Evolutionary conservation across 2,113 vertebrate genomes (phyloP).

Genomic region (Pungitius pungitius): DNA sequence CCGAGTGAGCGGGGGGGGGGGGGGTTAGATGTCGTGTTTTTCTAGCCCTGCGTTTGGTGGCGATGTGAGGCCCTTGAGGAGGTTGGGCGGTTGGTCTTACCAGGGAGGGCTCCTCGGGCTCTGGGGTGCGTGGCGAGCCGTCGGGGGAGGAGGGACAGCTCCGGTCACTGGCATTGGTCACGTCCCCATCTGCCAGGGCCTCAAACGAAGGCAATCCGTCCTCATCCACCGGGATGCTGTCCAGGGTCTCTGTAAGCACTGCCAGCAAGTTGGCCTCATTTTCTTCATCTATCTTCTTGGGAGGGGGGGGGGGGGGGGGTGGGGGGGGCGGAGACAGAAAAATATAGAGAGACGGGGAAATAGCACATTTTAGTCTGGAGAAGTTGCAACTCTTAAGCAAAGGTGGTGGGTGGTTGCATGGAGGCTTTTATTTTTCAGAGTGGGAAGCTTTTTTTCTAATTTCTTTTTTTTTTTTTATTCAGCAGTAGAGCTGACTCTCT

Average conservation of each 20-base stretch:
- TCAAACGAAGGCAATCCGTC: constrained; percentile 99
- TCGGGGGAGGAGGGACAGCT: constrained; percentile 93
- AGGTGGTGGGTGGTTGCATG: constrained; percentile 53
- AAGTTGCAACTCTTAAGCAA: constrained; percentile 57
- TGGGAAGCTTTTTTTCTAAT: constrained; percentile 35
- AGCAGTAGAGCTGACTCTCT: constrained; percentile 56
- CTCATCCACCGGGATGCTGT: constrained; percentile 99
- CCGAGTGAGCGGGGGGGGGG: not conserved
- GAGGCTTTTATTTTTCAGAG: constrained; percentile 64
- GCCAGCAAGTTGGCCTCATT: constrained; percentile 99
- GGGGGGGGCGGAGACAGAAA: constrained; percentile 48
- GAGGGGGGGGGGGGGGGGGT: constrained; percentile 46
- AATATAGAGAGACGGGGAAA: constrained; percentile 63
- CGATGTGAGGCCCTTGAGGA: constrained; percentile 5
- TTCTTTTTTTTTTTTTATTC: constrained; percentile 36
- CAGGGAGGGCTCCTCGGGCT: constrained; percentile 98
- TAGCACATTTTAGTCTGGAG: constrained; percentile 78
- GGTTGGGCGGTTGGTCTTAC: constrained; percentile 85
- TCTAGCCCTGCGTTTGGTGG: no score
- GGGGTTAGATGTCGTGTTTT: constrained; percentile 28
- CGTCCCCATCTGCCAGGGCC: constrained; percentile 97
- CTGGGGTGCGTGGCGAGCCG: constrained; percentile 90
- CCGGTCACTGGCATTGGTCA: constrained; percentile 95
- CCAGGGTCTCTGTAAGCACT: constrained; percentile 98
- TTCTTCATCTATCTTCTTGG: constrained; percentile 99